These are phyloP conservation scores for Lateolabrax maculatus DNA, from an alignment of 2,797 vertebrate genomes.

Conservation along the genomic window DNA sequence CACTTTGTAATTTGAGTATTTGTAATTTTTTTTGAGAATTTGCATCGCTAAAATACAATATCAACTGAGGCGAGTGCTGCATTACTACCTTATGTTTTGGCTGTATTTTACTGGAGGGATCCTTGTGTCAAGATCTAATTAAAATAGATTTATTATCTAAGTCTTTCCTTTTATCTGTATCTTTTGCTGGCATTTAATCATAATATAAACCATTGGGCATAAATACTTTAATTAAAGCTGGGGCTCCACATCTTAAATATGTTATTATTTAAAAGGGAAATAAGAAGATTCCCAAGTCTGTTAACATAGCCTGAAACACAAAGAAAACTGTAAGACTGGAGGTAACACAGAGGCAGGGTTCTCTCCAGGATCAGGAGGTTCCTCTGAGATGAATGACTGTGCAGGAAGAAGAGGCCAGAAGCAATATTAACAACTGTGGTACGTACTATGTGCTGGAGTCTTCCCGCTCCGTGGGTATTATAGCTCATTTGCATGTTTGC, in stretches of 20 bases:
- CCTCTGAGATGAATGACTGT: slow-evolving; percentile 55
- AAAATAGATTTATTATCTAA: too few relatives aligned
- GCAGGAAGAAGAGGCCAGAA: slow-evolving; percentile 40
- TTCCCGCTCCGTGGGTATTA: not conserved
- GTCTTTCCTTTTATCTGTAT: not conserved
- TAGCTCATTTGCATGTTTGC: slow-evolving; percentile 67
- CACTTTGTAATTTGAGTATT: too few relatives aligned
- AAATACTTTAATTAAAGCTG: slow-evolving; percentile 26
- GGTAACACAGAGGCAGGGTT: slow-evolving; percentile 31
- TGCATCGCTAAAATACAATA: too few relatives aligned
- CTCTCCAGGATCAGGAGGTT: slow-evolving; percentile 31
- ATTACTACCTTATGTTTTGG: too few relatives aligned
- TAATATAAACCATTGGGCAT: not conserved
- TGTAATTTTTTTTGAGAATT: too few relatives aligned
- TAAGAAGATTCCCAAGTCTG: not conserved
- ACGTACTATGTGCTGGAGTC: slow-evolving; percentile 9
- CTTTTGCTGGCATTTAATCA: not conserved
- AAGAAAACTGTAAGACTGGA: slow-evolving; percentile 21
- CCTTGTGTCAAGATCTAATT: too few relatives aligned
- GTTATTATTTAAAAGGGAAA: slow-evolving; percentile 5
- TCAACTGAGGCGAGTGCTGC: too few relatives aligned
- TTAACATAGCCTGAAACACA: slow-evolving; percentile 23
- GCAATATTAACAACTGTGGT: slow-evolving; percentile 40
- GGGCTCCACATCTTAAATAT: slow-evolving; percentile 30
- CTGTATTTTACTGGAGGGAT: too few relatives aligned